These are phyloP conservation scores for Synergus gifuensis DNA, from an alignment of 2,888 invertebrate genomes.

Conservation along the genomic window DNA sequence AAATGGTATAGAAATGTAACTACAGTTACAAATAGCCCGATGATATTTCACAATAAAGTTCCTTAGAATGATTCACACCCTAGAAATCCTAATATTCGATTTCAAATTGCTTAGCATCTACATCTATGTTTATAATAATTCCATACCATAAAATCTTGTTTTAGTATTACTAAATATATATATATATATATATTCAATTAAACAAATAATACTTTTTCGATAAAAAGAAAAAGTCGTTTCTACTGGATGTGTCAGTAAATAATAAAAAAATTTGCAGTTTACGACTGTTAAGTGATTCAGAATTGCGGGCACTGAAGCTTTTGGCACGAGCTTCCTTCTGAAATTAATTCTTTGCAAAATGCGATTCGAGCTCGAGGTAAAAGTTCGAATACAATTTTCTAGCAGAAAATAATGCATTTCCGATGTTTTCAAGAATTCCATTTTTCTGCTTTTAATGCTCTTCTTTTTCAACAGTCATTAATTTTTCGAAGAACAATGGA, in stretches of 20 bases:
- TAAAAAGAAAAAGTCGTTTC: not conserved
- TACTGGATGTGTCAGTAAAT: not conserved
- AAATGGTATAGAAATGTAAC: not conserved
- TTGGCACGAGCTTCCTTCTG: constrained; percentile 9
- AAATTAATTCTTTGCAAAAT: not conserved
- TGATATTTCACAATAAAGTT: not conserved
- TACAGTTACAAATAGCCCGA: not conserved
- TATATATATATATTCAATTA: not conserved
- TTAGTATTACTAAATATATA: not conserved
- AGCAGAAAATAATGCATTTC: constrained; percentile 14
- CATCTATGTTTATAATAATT: too few relatives aligned
- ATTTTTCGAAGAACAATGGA: constrained; percentile 16
- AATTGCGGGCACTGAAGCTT: not conserved
- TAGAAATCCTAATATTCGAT: not conserved
- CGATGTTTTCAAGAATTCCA: constrained; percentile 7
- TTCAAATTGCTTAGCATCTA: too few relatives aligned
- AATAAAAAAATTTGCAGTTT: not conserved
- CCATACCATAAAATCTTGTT: not conserved
- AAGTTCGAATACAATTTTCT: not conserved
- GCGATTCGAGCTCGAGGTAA: not conserved
- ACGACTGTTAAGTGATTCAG: constrained; percentile 1
- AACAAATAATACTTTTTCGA: not conserved
- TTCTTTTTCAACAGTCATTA: constrained; percentile 25
- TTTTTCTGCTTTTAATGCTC: constrained; percentile 16
- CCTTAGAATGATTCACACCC: not conserved